Conservation (phyloP, 2,113 vertebrate genomes). For the Toxostoma redivivum region DNA sequence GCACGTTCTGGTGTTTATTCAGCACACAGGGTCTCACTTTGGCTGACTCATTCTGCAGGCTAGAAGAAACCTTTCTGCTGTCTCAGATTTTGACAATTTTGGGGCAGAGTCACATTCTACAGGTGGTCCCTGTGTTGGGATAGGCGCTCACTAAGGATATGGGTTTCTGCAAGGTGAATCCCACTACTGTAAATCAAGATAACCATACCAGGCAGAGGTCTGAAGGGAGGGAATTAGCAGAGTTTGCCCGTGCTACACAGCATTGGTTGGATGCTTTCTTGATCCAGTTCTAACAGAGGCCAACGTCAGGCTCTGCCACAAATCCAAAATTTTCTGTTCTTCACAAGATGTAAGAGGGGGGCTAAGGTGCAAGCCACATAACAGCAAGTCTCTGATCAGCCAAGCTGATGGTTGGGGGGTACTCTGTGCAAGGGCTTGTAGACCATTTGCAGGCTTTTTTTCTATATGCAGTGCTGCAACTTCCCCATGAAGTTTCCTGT, state of each 20-base stretch:
- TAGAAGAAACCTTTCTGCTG: background rate
- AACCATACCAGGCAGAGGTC: background rate
- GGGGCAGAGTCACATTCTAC: background rate
- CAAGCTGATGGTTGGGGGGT: background rate
- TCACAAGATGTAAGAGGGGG: background rate
- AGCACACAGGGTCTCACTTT: background rate
- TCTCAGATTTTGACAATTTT: background rate
- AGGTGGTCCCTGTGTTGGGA: background rate
- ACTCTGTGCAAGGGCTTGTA: background rate
- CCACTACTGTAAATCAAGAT: background rate
- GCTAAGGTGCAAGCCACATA: background rate
- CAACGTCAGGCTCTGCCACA: background rate
- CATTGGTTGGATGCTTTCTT: background rate
- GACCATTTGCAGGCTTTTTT: background rate
- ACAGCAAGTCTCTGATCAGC: background rate
- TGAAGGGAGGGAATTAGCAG: background rate
- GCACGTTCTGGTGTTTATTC: background rate
- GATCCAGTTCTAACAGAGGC: background rate
- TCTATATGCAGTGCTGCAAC: background rate
- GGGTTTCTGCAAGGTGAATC: background rate
- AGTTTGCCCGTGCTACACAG: fast-evolving
- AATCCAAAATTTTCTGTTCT: background rate
- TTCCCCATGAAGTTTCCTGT: slow-evolving; percentile 20
- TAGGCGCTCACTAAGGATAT: background rate
- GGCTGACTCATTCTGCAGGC: background rate